phyloP scores from a whole-genome alignment of 2,888 invertebrate species.

The Eulithis testata region DNA sequence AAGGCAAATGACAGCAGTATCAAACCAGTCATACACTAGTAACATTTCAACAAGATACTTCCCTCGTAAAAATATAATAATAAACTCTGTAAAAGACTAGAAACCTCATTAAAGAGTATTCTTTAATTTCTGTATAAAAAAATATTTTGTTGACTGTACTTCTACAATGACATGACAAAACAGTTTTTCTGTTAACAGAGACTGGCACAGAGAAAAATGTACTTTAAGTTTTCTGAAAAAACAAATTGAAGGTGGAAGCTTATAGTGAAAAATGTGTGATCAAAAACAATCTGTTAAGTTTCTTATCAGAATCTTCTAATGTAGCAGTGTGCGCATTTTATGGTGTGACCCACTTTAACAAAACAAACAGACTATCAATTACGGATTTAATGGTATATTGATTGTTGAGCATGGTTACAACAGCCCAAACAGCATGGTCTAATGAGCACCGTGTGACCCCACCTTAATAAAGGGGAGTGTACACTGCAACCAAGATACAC shows the following conservation, averaged over 20 bases:
- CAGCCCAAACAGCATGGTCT: slow-evolving; percentile 24
- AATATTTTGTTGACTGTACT: too few relatives aligned
- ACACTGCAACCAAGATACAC: slow-evolving; percentile 7
- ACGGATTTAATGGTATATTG: slow-evolving; percentile 29
- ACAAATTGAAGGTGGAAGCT: neutral
- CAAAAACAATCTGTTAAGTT: slow-evolving; percentile 1
- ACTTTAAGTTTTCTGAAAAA: too few relatives aligned
- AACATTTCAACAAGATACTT: too few relatives aligned
- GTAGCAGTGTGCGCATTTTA: slow-evolving; percentile 9
- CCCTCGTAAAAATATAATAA: too few relatives aligned
- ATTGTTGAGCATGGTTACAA: slow-evolving; percentile 23
- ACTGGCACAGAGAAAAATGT: too few relatives aligned
- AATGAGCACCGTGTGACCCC: slow-evolving; percentile 21
- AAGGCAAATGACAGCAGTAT: too few relatives aligned
- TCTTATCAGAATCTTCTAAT: slow-evolving; percentile 7
- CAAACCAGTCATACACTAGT: too few relatives aligned
- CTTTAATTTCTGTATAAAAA: too few relatives aligned
- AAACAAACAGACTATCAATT: slow-evolving; percentile 20
- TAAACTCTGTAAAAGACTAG: too few relatives aligned
- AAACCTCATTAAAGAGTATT: too few relatives aligned
- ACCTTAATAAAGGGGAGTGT: slow-evolving; percentile 4
- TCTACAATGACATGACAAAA: too few relatives aligned
- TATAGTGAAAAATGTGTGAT: neutral
- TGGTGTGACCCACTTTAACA: slow-evolving; percentile 20
- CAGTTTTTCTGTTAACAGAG: too few relatives aligned